These are phyloP conservation scores for Bombus ignitus DNA, from an alignment of 1,140 invertebrate genomes.

Conservation along the genomic window DNA sequence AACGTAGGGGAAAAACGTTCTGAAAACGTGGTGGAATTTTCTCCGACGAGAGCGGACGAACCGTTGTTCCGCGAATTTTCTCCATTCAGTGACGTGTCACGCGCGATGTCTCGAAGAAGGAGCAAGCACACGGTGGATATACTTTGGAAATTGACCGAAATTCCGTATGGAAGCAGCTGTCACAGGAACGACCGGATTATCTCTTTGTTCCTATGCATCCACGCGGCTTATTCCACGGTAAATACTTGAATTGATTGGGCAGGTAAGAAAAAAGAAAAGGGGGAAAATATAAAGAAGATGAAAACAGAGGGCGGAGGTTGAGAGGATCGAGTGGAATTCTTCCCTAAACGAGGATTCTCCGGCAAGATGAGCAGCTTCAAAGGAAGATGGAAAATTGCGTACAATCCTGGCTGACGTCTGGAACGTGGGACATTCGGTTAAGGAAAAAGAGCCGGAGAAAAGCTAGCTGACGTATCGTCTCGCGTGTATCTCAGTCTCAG, in stretches of 20 bases:
- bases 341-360: slow-evolving; percentile 35
- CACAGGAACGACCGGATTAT: background rate
- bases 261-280: background rate
- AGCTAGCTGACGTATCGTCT: background rate
- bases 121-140: background rate
- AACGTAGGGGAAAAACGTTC: background rate
- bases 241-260: background rate
- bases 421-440: background rate
- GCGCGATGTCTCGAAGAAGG: background rate
- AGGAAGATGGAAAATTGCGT: slow-evolving; percentile 33
- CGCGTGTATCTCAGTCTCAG: background rate
- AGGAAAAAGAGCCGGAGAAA: background rate
- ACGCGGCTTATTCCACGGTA: background rate
- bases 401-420: background rate
- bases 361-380: slow-evolving; percentile 33
- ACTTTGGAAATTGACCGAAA: background rate
- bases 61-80: background rate
- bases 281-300: background rate
- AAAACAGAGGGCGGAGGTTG: background rate
- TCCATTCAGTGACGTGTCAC: background rate
- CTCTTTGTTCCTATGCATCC: too few relatives aligned
- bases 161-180: background rate
- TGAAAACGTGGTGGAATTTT: background rate
- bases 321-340: slow-evolving; percentile 43
- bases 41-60: background rate